These are phyloP conservation scores for Bicyclus anynana DNA, from an alignment of 1,140 invertebrate genomes.

Conservation along the genomic window DNA sequence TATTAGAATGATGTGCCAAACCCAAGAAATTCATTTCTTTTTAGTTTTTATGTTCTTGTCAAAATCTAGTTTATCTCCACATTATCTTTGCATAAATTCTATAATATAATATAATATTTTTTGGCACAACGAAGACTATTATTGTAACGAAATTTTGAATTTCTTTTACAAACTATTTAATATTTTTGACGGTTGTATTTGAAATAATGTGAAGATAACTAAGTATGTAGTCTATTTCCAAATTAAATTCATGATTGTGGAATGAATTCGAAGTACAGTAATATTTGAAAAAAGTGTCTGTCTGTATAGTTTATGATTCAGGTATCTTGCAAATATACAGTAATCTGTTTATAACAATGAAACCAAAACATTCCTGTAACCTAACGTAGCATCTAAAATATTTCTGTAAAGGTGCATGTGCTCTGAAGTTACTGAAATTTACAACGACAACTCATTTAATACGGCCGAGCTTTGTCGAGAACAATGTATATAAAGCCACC, in stretches of 20 bases:
- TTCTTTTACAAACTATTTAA: slow-evolving; percentile 45
- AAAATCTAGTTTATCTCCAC: slow-evolving; percentile 11
- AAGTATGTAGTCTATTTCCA: too few relatives aligned
- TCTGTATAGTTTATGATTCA: neutral
- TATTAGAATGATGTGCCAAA: slow-evolving; percentile 31
- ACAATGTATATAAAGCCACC: too few relatives aligned
- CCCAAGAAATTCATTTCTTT: neutral
- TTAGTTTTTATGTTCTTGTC: neutral
- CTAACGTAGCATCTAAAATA: neutral
- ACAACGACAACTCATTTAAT: too few relatives aligned
- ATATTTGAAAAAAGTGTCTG: neutral
- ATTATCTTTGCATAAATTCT: neutral
- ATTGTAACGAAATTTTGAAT: slow-evolving; percentile 24
- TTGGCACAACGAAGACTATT: slow-evolving; percentile 37
- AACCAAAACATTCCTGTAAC: too few relatives aligned
- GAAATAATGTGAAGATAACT: slow-evolving; percentile 14
- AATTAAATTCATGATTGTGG: neutral
- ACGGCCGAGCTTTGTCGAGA: too few relatives aligned
- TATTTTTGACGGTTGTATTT: slow-evolving; percentile 56
- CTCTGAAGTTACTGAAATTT: too few relatives aligned
- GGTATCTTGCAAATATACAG: neutral
- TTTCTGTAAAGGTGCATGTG: too few relatives aligned
- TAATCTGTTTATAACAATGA: too few relatives aligned
- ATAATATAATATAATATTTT: slow-evolving; percentile 6
- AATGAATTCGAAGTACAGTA: neutral